phyloP scores from a whole-genome alignment of 2,888 invertebrate genomes.

The Pterobdella sp. region DNA sequence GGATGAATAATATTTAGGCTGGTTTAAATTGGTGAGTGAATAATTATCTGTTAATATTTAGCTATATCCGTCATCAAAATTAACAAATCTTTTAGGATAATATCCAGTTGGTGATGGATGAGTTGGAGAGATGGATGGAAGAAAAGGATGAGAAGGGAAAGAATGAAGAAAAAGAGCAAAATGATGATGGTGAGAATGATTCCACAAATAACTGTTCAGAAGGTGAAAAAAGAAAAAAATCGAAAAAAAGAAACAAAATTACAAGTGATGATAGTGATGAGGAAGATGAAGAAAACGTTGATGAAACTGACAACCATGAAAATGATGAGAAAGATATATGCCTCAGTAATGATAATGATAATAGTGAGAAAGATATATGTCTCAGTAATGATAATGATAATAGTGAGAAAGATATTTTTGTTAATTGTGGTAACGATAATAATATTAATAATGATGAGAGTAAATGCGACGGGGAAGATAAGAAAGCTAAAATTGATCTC shows the following conservation, averaged over 20 bases:
- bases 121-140: not conserved
- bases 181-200: not conserved
- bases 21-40: no score
- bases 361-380: not conserved
- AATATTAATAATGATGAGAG: not conserved
- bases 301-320: not conserved
- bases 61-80: no score
- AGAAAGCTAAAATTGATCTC: not conserved
- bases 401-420: not conserved
- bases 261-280: not conserved
- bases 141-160: not conserved
- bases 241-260: not conserved
- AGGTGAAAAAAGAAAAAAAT: not conserved
- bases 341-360: not conserved
- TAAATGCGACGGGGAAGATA: not conserved
- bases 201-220: not conserved
- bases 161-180: no score
- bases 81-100: slow-evolving; percentile 5
- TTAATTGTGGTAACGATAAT: not conserved
- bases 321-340: not conserved
- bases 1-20: no score
- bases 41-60: no score
- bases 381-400: not conserved
- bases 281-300: not conserved
- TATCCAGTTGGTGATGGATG: slow-evolving; percentile 4